Base-by-base conservation (phyloP, 2,797 vertebrate species). In the Lepus townsendii region DNA sequence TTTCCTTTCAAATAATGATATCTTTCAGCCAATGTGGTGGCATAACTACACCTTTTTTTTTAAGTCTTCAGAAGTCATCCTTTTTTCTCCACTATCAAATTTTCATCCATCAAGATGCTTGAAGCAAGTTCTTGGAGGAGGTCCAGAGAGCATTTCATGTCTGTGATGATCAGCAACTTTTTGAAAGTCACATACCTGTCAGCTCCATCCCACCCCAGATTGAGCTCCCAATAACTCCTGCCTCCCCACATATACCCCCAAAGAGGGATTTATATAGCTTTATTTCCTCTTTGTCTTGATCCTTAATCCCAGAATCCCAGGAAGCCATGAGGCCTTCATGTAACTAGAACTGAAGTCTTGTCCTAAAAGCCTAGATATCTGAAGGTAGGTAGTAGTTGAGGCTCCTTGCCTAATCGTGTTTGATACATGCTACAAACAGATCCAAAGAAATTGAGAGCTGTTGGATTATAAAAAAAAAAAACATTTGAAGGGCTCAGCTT, bases 401-500 rank as follows among this genome's bases (percentile, higher is more conserved):
- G 50, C 20, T 63, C n/a, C 60, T 84, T 88, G 54, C 22, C 93
- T 73, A 22, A 69, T 32, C 78, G 24, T 30, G 90, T 89, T 95
- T 95, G 82, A 90, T 77, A 83, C 0, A 14, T 80, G 80, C 60
- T 94, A 20, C n/a, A 82, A 88, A 86, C 42, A 85, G 62, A 92
- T 86, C 42, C 52, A 91, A 90, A 69, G 73, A 95, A 96, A 54
- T 38, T 32, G 16, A 94, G n/a, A 86, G 24, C 54, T 92, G 7
- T 85, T 96, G 83, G 19, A n/a, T 95, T 94, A 91, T 65, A 75
- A 35, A 20, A 5, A 42, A 75, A 93, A 93, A 94, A 57, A 75
- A 26, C 10, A 42, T 85, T 87, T 71, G 20, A 52, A 94, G 24
- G 63, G 14, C 69, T 96, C 75, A 72, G 82, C 76, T 93, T 96